Percentiles rank a stretch among this genome's conserved stretches.
Evolutionary conservation across 2,797 vertebrate species (phyloP).

Genomic region (Propithecus perrieri): DNA sequence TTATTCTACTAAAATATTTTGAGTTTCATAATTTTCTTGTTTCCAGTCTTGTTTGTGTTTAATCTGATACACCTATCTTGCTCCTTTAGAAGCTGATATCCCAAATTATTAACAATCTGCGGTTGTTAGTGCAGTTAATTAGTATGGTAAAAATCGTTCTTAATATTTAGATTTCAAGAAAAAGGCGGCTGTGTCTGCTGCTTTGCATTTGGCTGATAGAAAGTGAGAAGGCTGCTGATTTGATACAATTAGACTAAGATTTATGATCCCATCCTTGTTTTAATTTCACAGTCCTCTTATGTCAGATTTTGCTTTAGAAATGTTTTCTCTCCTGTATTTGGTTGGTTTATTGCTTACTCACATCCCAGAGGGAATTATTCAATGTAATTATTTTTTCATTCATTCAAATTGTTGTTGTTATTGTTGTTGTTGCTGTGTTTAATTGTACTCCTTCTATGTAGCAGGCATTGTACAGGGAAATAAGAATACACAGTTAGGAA

Average conservation of each 20-base stretch:
- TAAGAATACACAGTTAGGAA: neutral
- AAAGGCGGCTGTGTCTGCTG: neutral
- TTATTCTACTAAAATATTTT: neutral
- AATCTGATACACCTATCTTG: neutral
- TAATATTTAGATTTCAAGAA: neutral
- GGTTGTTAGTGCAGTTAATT: neutral
- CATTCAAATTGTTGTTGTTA: neutral
- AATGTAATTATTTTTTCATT: slow-evolving; percentile 31
- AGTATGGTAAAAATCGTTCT: neutral
- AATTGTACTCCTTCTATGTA: neutral
- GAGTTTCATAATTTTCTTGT: neutral
- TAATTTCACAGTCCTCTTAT: neutral
- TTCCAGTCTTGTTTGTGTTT: neutral
- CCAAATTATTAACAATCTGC: neutral
- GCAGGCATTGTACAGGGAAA: neutral
- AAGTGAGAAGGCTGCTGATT: neutral
- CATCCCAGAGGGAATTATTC: slow-evolving; percentile 16
- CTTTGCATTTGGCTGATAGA: neutral
- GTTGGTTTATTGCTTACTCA: neutral
- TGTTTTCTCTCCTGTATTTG: neutral
- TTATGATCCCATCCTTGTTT: slow-evolving; percentile 9
- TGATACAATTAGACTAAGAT: slow-evolving; percentile 33
- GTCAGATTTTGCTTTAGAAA: slow-evolving; percentile 46
- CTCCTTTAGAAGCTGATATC: slow-evolving; percentile 4
- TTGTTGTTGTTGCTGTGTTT: neutral